A percentile compares a stretch with the other conserved stretches of the same genome.
Conservation (phyloP, 2,888 invertebrate species). For the Drosophila pseudotalamancana region DNA sequence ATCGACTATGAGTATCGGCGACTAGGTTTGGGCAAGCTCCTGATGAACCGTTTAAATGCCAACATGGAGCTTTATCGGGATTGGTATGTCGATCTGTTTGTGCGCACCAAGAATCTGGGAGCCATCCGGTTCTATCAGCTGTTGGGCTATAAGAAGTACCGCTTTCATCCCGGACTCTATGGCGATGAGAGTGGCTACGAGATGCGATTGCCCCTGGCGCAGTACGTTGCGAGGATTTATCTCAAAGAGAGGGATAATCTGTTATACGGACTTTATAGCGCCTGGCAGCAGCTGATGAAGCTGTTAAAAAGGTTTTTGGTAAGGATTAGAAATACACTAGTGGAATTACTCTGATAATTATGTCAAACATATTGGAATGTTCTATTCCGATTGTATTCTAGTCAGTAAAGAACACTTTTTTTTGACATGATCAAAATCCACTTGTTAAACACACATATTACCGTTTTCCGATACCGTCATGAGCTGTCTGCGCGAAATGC, state of each 20-base stretch:
- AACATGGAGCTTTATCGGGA: conserved; percentile 17
- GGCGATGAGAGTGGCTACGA: conserved; percentile 51
- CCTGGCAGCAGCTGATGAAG: neutral
- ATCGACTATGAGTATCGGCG: conserved; percentile 43
- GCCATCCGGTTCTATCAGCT: conserved; percentile 46
- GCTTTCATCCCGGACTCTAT: conserved; percentile 28
- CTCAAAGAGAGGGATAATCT: neutral
- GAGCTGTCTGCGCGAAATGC: conserved; percentile 50
- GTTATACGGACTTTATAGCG: neutral
- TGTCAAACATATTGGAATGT: neutral
- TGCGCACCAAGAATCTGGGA: conserved; percentile 33
- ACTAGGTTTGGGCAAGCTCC: conserved; percentile 37
- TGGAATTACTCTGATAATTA: neutral
- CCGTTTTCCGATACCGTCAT: conserved; percentile 15
- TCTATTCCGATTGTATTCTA: too few species aligned
- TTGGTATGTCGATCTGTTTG: conserved; percentile 50
- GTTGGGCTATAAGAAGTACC: conserved; percentile 40
- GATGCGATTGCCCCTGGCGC: conserved; percentile 44
- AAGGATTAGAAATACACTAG: neutral
- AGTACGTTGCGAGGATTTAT: conserved; percentile 21
- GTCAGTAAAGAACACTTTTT: neutral
- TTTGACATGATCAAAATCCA: conserved; percentile 28
- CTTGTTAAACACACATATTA: neutral
- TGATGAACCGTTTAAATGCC: conserved; percentile 26
- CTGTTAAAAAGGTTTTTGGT: neutral